phyloP scores from a whole-genome alignment of 2,888 invertebrate species.

The Pasiphila rectangulata region DNA sequence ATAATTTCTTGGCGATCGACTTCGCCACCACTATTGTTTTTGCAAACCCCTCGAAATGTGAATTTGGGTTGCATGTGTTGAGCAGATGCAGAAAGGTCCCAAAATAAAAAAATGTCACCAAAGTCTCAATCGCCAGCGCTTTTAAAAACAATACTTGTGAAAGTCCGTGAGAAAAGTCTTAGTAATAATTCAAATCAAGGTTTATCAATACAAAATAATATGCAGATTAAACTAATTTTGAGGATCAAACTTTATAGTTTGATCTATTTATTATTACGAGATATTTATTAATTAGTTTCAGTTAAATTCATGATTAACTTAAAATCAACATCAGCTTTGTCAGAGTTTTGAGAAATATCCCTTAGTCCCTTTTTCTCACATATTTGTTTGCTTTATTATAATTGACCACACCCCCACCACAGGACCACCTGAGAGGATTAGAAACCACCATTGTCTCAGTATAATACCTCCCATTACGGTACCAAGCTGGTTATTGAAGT shows the following conservation, averaged over 20 bases:
- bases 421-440: slow-evolving; percentile 17
- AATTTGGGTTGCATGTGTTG: slow-evolving; percentile 66
- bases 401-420: neutral
- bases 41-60: slow-evolving; percentile 61
- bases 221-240: no score
- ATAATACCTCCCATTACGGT: slow-evolving; percentile 19
- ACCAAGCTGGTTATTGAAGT: slow-evolving; percentile 11
- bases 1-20: neutral
- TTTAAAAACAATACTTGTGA: slow-evolving; percentile 56
- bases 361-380: neutral
- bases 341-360: neutral
- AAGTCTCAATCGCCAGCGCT: slow-evolving; percentile 47
- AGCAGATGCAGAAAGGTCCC: slow-evolving; percentile 63
- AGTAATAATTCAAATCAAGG: no score
- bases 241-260: no score
- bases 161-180: slow-evolving; percentile 25
- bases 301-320: no score
- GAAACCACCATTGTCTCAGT: slow-evolving; percentile 26
- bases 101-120: slow-evolving; percentile 52
- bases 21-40: slow-evolving; percentile 57
- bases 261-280: no score
- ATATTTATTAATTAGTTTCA: no score
- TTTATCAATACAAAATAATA: no score
- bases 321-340: no score
- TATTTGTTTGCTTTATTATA: neutral